A percentile compares a stretch with the other conserved stretches of the same genome.
These are phyloP conservation scores for Oxystoma pomonae DNA, from an alignment of 2,888 invertebrate genomes.

Conservation along the genomic window DNA sequence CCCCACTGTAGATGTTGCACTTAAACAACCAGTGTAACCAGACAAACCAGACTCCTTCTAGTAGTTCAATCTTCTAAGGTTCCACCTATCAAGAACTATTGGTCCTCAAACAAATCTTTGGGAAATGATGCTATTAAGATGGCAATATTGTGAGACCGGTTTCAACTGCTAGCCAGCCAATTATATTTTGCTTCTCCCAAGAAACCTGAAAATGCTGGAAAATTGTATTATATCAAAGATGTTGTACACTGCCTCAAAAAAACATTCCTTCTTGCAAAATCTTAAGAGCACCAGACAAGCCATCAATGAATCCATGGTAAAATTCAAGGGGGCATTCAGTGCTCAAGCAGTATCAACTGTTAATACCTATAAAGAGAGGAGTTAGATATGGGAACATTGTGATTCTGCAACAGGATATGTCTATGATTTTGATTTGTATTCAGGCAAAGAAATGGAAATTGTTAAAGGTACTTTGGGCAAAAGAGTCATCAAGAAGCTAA, in stretches of 20 bases:
- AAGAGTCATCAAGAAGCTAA: not conserved
- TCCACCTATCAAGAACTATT: constrained; percentile 6
- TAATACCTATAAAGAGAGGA: constrained; percentile 12
- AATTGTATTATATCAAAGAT: constrained; percentile 10
- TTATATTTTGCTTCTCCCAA: constrained; percentile 9
- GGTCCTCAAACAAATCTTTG: constrained; percentile 11
- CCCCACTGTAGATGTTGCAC: too few species aligned
- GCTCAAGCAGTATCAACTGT: constrained; percentile 12
- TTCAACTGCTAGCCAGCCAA: constrained; percentile 10
- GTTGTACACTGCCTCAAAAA: constrained; percentile 16
- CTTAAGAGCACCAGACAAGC: not conserved
- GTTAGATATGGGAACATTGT: constrained; percentile 9
- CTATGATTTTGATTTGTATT: constrained; percentile 5
- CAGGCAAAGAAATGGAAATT: constrained; percentile 1
- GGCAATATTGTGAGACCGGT: constrained; percentile 10
- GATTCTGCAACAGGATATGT: constrained; percentile 7
- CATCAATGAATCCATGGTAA: constrained; percentile 9
- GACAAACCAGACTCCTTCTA: too few species aligned
- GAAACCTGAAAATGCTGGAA: constrained; percentile 11
- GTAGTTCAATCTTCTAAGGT: too few species aligned
- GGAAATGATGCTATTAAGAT: constrained; percentile 11
- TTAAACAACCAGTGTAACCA: too few species aligned
- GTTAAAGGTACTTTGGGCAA: constrained; percentile 1
- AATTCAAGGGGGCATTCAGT: constrained; percentile 7
- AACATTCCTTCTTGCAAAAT: constrained; percentile 2